These are phyloP conservation scores for Tretioscincus oriximinensis DNA, from an alignment of 2,113 vertebrate genomes.

Conservation along the genomic window DNA sequence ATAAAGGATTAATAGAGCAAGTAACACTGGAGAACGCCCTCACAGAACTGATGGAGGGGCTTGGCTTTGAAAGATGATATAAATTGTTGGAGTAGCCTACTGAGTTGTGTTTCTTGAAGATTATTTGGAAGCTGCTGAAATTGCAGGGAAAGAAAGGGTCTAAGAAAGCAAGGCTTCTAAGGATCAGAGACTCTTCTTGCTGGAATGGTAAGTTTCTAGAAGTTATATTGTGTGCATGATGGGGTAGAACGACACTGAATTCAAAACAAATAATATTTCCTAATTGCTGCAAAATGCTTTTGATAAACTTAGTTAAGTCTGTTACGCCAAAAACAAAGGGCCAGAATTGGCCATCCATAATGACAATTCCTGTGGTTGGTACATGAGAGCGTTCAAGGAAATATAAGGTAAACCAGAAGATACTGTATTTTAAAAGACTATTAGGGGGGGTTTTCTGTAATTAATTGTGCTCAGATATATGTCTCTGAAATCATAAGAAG, in stretches of 20 bases:
- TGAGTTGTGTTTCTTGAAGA: conserved; percentile 31
- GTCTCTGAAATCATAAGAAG: background rate
- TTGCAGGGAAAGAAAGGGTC: background rate
- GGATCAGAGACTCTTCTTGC: conserved; percentile 28
- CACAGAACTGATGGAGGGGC: background rate
- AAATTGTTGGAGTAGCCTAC: conserved; percentile 3
- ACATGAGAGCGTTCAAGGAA: background rate
- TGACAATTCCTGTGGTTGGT: no score
- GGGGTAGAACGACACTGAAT: no score
- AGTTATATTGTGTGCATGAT: conserved; percentile 49
- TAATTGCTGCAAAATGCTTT: no score
- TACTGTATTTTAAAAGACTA: background rate
- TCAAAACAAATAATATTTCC: no score
- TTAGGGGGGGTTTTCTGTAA: background rate
- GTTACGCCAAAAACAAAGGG: no score
- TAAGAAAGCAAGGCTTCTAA: background rate
- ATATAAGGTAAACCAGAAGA: background rate
- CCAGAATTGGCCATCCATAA: no score
- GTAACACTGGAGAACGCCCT: conserved; percentile 20
- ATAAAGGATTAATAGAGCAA: conserved; percentile 8
- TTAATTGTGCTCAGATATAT: background rate
- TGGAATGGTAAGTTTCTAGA: conserved; percentile 43
- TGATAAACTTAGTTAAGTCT: no score
- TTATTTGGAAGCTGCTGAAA: no score
- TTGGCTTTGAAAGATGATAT: conserved; percentile 34